Conservation (phyloP, 2,888 invertebrate species). For the Dicranocentrus wangi region DNA sequence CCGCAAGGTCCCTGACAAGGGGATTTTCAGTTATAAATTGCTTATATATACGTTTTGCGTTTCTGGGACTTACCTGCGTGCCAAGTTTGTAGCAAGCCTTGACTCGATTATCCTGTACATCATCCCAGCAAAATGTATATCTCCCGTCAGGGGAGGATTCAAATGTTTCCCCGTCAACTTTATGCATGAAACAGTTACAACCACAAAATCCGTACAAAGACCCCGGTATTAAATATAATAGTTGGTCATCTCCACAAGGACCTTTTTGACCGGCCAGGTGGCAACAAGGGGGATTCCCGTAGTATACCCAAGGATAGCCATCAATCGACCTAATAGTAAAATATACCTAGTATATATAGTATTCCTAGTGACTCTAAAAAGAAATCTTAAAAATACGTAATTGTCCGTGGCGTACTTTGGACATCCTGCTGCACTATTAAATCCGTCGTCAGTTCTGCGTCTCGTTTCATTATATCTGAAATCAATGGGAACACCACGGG, state of each 20-base stretch:
- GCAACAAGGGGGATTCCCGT: conserved; percentile 7
- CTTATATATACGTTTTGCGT: no score
- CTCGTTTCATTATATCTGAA: conserved; percentile 13
- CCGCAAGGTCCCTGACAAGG: background rate
- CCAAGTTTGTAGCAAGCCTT: background rate
- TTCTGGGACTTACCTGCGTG: background rate
- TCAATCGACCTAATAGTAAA: background rate
- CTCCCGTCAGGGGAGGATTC: background rate
- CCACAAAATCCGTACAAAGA: background rate
- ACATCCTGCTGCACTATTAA: conserved; percentile 22
- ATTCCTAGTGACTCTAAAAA: background rate
- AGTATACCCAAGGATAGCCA: conserved; percentile 19
- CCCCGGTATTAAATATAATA: background rate
- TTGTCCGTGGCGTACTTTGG: conserved; percentile 16
- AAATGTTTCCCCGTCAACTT: background rate
- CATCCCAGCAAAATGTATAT: background rate
- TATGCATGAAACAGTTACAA: background rate
- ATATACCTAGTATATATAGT: background rate
- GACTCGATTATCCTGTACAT: background rate
- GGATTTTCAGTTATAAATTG: background rate
- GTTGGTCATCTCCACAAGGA: background rate
- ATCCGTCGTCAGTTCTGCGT: background rate
- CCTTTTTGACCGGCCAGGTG: background rate
- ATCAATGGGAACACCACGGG: conserved; percentile 7
- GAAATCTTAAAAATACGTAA: background rate